A percentile compares a stretch with the other conserved stretches of the same genome.
phyloP scores from a whole-genome alignment of 2,797 vertebrate genomes.

The Selene dorsalis region DNA sequence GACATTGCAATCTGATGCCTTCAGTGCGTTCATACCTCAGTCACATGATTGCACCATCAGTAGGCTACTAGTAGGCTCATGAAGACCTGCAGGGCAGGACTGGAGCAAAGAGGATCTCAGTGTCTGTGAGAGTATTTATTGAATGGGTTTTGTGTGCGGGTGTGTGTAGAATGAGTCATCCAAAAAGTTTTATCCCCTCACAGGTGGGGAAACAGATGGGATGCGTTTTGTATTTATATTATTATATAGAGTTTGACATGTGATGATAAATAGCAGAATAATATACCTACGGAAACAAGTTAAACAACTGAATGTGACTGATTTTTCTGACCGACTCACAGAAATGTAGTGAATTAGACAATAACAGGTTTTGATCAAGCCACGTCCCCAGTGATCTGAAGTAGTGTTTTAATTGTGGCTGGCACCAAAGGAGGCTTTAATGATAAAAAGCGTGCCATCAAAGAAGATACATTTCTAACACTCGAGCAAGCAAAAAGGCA shows the following conservation, averaged over 20 bases:
- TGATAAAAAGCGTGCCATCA: conserved; percentile 18
- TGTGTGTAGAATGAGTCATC: conserved; percentile 14
- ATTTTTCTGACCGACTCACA: conserved; percentile 1
- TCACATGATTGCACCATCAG: conserved; percentile 29
- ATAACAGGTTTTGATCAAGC: conserved; percentile 27
- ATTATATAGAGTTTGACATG: conserved; percentile 13
- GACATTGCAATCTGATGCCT: conserved; percentile 55
- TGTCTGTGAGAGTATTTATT: background rate
- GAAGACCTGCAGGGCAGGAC: background rate
- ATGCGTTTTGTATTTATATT: conserved; percentile 11
- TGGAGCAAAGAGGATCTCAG: background rate
- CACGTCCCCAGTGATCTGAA: conserved; percentile 21
- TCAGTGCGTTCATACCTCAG: conserved; percentile 17
- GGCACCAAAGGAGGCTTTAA: conserved; percentile 21
- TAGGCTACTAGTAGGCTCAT: background rate
- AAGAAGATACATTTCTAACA: conserved; percentile 27
- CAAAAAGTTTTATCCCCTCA: conserved; percentile 6
- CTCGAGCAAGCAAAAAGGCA: conserved; percentile 38
- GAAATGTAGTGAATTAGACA: conserved; percentile 2
- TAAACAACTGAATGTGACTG: background rate
- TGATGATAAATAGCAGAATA: conserved; percentile 18
- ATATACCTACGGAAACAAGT: conserved; percentile 16
- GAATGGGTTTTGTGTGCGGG: background rate
- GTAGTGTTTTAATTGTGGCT: conserved; percentile 26
- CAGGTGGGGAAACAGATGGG: conserved; percentile 26